These are phyloP conservation scores for Potorous gilbertii DNA, from an alignment of 2,797 vertebrate genomes.

Conservation along the genomic window DNA sequence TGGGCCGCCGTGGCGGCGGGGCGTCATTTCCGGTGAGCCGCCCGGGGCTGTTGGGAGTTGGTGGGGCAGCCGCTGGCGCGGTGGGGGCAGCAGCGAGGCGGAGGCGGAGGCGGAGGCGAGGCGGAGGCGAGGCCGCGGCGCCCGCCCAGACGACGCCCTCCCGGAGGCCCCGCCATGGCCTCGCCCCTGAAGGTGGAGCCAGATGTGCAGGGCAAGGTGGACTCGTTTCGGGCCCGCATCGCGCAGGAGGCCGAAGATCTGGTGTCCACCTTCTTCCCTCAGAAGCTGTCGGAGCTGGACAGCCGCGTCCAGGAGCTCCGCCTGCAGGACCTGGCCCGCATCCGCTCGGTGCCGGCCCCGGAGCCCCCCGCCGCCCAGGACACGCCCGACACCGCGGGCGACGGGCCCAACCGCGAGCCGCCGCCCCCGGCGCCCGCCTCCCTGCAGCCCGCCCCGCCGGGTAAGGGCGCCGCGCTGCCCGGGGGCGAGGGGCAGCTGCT, in stretches of 20 bases:
- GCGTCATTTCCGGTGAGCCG: conserved; percentile 6
- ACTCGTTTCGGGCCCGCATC: conserved; percentile 46
- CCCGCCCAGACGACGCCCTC: too few relatives aligned
- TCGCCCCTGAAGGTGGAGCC: conserved; percentile 34
- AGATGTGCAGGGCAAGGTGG: conserved; percentile 48
- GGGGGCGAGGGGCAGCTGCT: background rate
- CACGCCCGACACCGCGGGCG: background rate
- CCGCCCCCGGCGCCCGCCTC: background rate
- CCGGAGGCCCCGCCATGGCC: conserved; percentile 23
- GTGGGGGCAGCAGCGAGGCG: background rate
- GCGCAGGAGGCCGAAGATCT: conserved; percentile 57
- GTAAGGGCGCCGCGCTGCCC: background rate
- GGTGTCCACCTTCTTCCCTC: conserved; percentile 58
- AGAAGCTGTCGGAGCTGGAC: conserved; percentile 67
- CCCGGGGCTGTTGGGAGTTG: conserved; percentile 61
- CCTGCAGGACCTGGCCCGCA: conserved; percentile 56
- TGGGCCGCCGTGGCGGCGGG: fast-evolving
- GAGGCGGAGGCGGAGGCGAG: too few relatives aligned
- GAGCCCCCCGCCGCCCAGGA: background rate
- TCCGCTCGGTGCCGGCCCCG: conserved; percentile 35
- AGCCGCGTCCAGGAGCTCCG: conserved; percentile 49
- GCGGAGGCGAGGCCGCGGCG: too few relatives aligned
- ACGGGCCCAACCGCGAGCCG: conserved; percentile 33
- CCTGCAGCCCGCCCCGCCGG: background rate
- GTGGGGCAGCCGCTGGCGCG: too few relatives aligned